Evolutionary conservation across 2,113 vertebrate species (phyloP), one percentile per base, ranked within the genome.

Genomic region (Promerops cafer): DNA sequence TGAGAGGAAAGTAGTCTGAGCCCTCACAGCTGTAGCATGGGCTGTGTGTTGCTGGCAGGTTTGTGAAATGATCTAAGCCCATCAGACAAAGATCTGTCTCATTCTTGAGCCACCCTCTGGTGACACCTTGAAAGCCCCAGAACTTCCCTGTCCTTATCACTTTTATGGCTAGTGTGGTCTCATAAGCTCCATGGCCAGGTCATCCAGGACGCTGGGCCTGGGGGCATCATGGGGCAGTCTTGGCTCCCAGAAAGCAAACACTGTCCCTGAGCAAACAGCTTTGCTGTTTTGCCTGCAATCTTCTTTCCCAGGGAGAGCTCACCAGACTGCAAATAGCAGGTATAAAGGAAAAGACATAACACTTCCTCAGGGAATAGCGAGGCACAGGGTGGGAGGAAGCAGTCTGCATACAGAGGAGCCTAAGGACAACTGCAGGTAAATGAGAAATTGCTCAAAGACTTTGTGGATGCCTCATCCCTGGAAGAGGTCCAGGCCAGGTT

Each of bases 351-450:
- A 66, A 79, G 53, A 20, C 1, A 2, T 26, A 68, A 45, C 13
- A 39, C 8, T 76, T 59, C 35, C n/a, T 68, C 21, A 27, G 0
- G 1, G 28, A 17, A 24, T 31, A 68, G 27, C 0, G 0, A 40
- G 7, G 27, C 14, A 54, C 13, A 28, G 56, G 21, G 20, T 7
- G 31, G 24, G 33, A 71, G 39, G 35, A 47, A 88, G 52, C 47
- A 71, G 22, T 17, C 21, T 9, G 20, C 20, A 26, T 7, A 60
- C 54, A 81, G 31, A 81, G 24, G 19, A 65, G 23, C 35, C 49
- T 75, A 11, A 75, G 47, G 30, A 68, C 13, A 66, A 4, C 39
- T 75, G 16, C 22, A 53, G 20, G 15, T 86, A 80, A 86, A 56
- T 5, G 10, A 88, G 30, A 60, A 60, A 50, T n/a, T 93, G 54